These are phyloP conservation scores for Drosophila baimaii DNA, from an alignment of 1,140 invertebrate species.

Conservation along the genomic window DNA sequence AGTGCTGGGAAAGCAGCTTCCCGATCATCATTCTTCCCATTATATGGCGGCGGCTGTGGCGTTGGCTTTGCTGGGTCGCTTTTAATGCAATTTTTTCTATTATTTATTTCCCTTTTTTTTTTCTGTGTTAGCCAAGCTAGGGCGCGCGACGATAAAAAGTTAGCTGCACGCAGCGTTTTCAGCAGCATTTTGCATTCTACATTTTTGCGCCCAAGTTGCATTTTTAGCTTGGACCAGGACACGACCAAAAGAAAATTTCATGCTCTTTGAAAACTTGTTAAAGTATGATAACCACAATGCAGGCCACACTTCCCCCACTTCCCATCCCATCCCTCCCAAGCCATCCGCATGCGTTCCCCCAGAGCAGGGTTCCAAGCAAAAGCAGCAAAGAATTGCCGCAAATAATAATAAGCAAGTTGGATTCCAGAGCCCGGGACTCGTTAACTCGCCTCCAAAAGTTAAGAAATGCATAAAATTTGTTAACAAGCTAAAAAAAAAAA, in stretches of 20 bases:
- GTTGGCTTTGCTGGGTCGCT: slow-evolving; percentile 36
- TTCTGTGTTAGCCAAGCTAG: neutral
- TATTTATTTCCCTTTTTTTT: neutral
- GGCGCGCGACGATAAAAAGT: slow-evolving; percentile 69
- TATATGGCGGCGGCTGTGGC: slow-evolving; percentile 5
- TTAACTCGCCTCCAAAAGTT: slow-evolving; percentile 76
- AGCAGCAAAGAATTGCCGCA: slow-evolving; percentile 47
- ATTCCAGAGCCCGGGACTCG: slow-evolving; percentile 61
- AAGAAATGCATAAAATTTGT: slow-evolving; percentile 82
- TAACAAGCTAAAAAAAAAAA: slow-evolving; percentile 61
- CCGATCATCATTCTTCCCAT: slow-evolving; percentile 32
- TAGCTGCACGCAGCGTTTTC: slow-evolving; percentile 71
- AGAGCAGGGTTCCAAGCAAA: slow-evolving; percentile 8
- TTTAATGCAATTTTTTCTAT: slow-evolving; percentile 78
- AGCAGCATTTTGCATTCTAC: slow-evolving; percentile 64
- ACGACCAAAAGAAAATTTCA: slow-evolving; percentile 73
- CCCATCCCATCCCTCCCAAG: neutral
- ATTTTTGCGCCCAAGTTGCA: slow-evolving; percentile 51
- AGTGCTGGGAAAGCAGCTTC: slow-evolving; percentile 20
- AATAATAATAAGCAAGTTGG: slow-evolving; percentile 81
- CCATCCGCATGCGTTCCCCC: neutral
- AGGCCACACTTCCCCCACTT: slow-evolving; percentile 43
- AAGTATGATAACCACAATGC: slow-evolving; percentile 83
- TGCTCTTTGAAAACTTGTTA: slow-evolving; percentile 83
- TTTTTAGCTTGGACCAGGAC: slow-evolving; percentile 43